Evolutionary conservation across 2,113 vertebrate genomes (phyloP).

Genomic region (Otis tarda): DNA sequence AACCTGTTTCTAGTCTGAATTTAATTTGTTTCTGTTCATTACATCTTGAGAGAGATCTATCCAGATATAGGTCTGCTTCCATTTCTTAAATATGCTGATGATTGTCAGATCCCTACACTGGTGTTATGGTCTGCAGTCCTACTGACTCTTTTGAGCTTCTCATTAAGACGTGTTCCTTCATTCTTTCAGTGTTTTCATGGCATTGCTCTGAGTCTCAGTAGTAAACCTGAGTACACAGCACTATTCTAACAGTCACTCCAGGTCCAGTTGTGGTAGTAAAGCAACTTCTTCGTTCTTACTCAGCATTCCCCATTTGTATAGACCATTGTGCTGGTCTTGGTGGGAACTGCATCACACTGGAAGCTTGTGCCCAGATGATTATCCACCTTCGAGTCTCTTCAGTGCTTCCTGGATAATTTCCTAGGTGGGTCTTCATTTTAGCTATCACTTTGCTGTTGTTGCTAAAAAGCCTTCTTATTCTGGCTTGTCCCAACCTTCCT

Average conservation of each 20-base stretch:
- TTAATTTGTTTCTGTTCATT: background rate
- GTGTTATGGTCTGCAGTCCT: background rate
- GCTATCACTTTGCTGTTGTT: background rate
- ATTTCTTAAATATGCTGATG: background rate
- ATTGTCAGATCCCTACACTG: background rate
- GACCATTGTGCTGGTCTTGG: background rate
- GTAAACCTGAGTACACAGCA: background rate
- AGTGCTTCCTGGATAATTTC: background rate
- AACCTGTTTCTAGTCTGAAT: background rate
- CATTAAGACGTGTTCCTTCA: fast-evolving
- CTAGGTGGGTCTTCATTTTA: background rate
- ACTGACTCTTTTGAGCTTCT: background rate
- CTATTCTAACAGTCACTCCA: background rate
- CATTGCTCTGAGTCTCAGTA: background rate
- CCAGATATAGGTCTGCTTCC: background rate
- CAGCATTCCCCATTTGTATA: fast-evolving
- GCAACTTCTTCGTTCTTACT: background rate
- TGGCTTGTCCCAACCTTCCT: background rate
- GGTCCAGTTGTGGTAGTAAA: background rate
- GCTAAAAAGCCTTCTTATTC: background rate
- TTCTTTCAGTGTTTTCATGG: background rate
- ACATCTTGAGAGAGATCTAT: background rate
- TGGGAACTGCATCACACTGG: background rate
- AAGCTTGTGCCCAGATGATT: background rate
- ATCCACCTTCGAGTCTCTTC: background rate